phyloP scores from a whole-genome alignment of 2,888 invertebrate genomes.

The Phymatocera aterrima region DNA sequence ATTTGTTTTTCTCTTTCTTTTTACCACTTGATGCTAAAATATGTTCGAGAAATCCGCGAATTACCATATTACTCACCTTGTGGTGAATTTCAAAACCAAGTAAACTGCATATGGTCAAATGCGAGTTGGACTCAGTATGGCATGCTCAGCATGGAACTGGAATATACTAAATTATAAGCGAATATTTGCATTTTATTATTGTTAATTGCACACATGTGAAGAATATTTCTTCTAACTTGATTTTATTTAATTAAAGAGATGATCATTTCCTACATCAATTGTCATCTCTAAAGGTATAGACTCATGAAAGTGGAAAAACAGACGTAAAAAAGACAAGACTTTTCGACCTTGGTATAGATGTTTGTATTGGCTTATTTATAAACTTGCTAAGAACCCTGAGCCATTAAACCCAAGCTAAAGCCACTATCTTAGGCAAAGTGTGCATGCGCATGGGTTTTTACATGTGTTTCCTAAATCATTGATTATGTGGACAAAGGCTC shows the following conservation, averaged over 20 bases:
- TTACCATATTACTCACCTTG: not conserved
- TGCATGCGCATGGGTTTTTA: too few species aligned
- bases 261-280: not conserved
- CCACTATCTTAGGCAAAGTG: too few species aligned
- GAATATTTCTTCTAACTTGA: not conserved
- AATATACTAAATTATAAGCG: slow-evolving; percentile 4
- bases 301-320: too few species aligned
- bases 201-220: slow-evolving; percentile 4
- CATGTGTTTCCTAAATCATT: too few species aligned
- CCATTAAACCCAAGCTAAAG: too few species aligned
- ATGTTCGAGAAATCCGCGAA: not conserved
- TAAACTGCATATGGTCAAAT: slow-evolving; percentile 9
- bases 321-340: too few species aligned
- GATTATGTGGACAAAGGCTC: too few species aligned
- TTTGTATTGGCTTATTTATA: too few species aligned
- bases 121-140: not conserved
- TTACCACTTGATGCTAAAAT: slow-evolving; percentile 19
- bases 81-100: not conserved
- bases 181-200: slow-evolving; percentile 29
- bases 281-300: not conserved
- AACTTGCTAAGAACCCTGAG: too few species aligned
- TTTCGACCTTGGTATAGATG: too few species aligned
- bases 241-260: slow-evolving; percentile 59
- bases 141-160: not conserved
- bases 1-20: not conserved